Base-by-base conservation (phyloP, 2,888 invertebrate species). In the Microctonus brassicae region DNA sequence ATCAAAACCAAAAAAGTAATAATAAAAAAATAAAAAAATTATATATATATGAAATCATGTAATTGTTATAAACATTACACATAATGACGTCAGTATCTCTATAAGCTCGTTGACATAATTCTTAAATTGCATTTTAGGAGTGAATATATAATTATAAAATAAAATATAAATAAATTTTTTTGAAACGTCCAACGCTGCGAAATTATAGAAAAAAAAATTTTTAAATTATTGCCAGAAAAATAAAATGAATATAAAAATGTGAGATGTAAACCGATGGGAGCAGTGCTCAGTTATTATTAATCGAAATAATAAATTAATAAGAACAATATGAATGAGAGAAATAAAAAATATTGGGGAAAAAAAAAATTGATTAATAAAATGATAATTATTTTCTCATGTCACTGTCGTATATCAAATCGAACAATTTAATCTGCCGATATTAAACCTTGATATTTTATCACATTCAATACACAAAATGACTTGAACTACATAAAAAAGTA, bases 321-420 rank as follows among this genome's bases (percentile, higher is more conserved):
- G 17, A 7, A 17, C 17, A 17, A 47, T n/a, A 9, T 17, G 47
- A 17, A 17, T 47, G 6, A n/a, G 42, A 17, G 17, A 13, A 24
- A 55, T 3, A 55, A 55, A 24, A 55, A 11, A 24, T 9, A 55
- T 26, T 24, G 24, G 9, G 2, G 9, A 22, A 20, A 55, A 24
- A 55, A 24, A 13, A 24, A 6, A 24, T 55, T 55, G 55, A 55
- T 24, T 24, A n/a, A 53, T 53, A 22, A 13, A 24, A 22, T 13
- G 55, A 55, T 24, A 55, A 13, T 11, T 11, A n/a, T 10, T 13
- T 10, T 13, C 55, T 47, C 55, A 55, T 24, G 55, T 26, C 62
- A 69, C 33, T 60, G 55, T 63, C 36, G 69, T 69, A 69, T 64
- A 69, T 69, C 64, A 64, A 70, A 70, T 39, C 47, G 47, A 39